These are phyloP conservation scores for Phainopepla nitens DNA, from an alignment of 2,113 vertebrate species.

Conservation along the genomic window DNA sequence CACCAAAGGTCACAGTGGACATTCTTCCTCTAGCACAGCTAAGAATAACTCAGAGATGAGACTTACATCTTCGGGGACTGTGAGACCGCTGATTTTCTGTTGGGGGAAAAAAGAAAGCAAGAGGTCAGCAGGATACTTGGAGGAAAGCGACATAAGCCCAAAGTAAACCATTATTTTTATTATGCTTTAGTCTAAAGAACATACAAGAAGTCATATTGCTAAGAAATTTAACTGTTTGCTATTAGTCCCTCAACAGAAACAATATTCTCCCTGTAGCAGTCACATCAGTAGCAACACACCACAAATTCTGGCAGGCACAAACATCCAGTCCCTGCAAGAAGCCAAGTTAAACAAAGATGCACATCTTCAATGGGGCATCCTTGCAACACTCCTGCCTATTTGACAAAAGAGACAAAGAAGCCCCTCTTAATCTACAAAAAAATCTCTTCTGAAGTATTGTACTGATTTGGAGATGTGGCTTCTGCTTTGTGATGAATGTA, in stretches of 20 bases:
- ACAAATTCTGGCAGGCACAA: neutral
- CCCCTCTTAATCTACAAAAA: neutral
- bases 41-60: constrained; percentile 15
- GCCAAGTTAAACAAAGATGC: neutral
- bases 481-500: neutral
- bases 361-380: neutral
- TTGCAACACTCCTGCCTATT: neutral
- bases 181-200: neutral
- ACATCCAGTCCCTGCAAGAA: neutral
- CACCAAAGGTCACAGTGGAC: constrained; percentile 13
- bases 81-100: constrained; percentile 67
- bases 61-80: constrained; percentile 70
- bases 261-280: neutral
- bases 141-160: neutral
- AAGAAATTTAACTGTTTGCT: neutral
- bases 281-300: neutral
- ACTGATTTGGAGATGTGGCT: neutral
- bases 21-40: constrained; percentile 23
- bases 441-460: neutral
- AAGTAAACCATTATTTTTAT: neutral
- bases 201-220: neutral
- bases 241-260: neutral
- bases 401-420: neutral
- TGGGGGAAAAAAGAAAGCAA: neutral
- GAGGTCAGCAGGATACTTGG: neutral